Base-by-base conservation (phyloP, 2,888 invertebrate species). In the Drosophila eohydei region DNA sequence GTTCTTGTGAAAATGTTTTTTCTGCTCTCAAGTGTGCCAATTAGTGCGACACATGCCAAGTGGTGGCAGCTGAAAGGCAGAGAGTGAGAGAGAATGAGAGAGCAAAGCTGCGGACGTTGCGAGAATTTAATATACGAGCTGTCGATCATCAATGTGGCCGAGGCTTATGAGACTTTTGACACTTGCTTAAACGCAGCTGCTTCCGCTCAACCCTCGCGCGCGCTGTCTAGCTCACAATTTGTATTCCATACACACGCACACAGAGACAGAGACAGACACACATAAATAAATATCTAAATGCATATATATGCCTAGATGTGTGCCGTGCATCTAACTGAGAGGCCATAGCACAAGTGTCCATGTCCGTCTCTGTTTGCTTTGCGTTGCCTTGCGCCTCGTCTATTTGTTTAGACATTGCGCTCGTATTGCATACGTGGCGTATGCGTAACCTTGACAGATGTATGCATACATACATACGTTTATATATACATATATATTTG, bases 371-470 rank as follows among this genome's bases (percentile, higher is more conserved):
- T 83, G 77, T 84, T 89, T 87, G 85, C 85, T 61, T 80, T 82
- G 80, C 80, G 58, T 79, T 75, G 81, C 87, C 81, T 75, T 81
- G 88, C 83, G 83, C 64, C 60, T 74, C 83, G 78, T 69, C 88
- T 83, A 85, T 83, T 83, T 83, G 83, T 78, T 88, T 83, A 83
- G 83, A 88, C 88, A 85, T 82, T 78, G 88, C 83, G 83, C 80
- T 78, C 76, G 78, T 72, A 74, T 58, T 74, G 85, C 85, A 75
- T 82, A 83, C 89, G 74, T 82, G 89, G 85, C 86, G 89, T 80
- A 86, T 86, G 88, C 81, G 88, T 84, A 89, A 86, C 86, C 89
- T 89, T 86, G 89, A 88, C 75, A 74, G 74, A 70, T 79, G 70
- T 81, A 61, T 71, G 38, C 58, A 16, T 74, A 48, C 46, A 54